Conservation (phyloP, 92 coral and sea anemone genomes). For the Siderastrea siderea region DNA sequence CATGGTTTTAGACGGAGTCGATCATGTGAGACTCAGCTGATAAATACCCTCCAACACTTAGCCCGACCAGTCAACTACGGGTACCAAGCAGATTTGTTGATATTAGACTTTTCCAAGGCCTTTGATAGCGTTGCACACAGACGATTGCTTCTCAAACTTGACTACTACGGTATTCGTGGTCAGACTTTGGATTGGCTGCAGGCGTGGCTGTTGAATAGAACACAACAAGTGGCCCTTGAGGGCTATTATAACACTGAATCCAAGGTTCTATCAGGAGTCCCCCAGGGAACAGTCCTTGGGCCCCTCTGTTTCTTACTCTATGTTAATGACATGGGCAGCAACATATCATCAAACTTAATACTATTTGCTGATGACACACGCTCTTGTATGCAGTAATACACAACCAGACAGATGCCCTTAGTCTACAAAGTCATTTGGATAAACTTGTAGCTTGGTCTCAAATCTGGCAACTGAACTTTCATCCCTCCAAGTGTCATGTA, state of each 20-base stretch:
- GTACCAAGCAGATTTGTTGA: constrained; percentile 40
- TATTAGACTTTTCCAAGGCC: constrained; percentile 46
- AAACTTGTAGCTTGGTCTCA: constrained; percentile 35
- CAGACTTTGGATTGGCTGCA: constrained; percentile 20
- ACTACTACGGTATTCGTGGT: constrained; percentile 48
- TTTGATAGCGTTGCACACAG: constrained; percentile 47
- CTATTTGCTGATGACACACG: constrained; percentile 10
- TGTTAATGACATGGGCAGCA: neutral
- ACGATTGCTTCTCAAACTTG: constrained; percentile 18
- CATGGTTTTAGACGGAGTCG: constrained; percentile 36
- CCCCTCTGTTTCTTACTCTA: neutral
- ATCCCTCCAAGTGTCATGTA: constrained; percentile 42
- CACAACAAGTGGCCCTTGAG: constrained; percentile 53
- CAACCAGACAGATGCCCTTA: neutral
- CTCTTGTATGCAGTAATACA: constrained; percentile 30
- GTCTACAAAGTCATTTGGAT: constrained; percentile 37
- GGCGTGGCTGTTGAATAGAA: constrained; percentile 25
- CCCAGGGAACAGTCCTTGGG: constrained; percentile 37
- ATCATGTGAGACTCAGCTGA: constrained; percentile 44
- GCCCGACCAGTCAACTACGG: constrained; percentile 28
- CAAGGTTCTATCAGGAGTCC: constrained; percentile 40
- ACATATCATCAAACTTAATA: neutral
- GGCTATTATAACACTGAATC: constrained; percentile 36
- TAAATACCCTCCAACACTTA: constrained; percentile 30
- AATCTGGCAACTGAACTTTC: constrained; percentile 54